A percentile compares a stretch with the other conserved stretches of the same genome.
Conservation (phyloP, 2,888 invertebrate species). For the Chamaedrilus cognettii region DNA sequence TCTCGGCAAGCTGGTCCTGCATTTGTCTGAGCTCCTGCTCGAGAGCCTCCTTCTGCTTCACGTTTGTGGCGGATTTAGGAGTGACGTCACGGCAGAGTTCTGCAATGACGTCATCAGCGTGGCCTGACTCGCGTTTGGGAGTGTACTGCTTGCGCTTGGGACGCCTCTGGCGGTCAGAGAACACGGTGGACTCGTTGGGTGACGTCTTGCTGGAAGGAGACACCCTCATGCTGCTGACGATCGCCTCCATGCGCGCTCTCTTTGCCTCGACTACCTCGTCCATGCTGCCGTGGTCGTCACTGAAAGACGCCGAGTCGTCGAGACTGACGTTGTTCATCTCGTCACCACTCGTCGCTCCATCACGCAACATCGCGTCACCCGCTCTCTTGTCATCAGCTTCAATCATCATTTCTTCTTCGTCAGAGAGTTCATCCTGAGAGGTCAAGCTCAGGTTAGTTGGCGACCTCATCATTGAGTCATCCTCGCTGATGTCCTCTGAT, state of each 20-base stretch:
- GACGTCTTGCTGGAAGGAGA: conserved; percentile 1
- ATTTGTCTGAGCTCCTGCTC: conserved; percentile 83
- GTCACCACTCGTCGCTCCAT: not conserved
- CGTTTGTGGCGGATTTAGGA: conserved; percentile 53
- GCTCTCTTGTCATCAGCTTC: no score
- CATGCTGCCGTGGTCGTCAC: conserved; percentile 15
- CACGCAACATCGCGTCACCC: not conserved
- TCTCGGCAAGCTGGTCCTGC: conserved; percentile 74
- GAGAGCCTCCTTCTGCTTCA: conserved; percentile 69
- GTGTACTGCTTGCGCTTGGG: conserved; percentile 89
- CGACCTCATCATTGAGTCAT: conserved; percentile 3
- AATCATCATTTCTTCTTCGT: conserved; percentile 17
- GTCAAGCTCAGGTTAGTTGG: conserved; percentile 1
- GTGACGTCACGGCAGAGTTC: no score
- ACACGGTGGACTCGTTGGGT: conserved; percentile 17
- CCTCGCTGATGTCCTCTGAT: not conserved
- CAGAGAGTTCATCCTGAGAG: conserved; percentile 1
- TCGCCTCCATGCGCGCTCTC: conserved; percentile 92
- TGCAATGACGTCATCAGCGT: conserved; percentile 42
- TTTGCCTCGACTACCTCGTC: conserved; percentile 66
- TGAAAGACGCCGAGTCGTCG: conserved; percentile 10
- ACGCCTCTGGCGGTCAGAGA: not conserved
- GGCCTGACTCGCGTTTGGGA: conserved; percentile 78
- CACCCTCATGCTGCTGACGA: conserved; percentile 77
- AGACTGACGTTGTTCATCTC: not conserved